Evolutionary conservation across 2,888 invertebrate genomes (phyloP).

Genomic region (Shargacucullia verbasci): DNA sequence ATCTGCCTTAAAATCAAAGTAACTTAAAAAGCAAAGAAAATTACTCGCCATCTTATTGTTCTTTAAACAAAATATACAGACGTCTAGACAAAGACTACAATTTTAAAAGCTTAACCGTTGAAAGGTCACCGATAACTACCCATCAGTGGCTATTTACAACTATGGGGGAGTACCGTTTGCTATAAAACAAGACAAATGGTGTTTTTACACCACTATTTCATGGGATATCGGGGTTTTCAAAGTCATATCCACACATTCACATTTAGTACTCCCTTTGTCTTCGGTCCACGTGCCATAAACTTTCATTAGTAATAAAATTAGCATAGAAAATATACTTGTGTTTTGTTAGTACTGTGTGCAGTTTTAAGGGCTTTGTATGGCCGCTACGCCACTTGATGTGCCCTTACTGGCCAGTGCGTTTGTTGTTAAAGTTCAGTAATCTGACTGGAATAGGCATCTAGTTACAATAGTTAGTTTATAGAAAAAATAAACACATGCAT

Average conservation of each 20-base stretch:
- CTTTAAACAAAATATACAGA: background rate
- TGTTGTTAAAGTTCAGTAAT: background rate
- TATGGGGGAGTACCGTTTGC: conserved; percentile 12
- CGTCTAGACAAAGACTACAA: background rate
- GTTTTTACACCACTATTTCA: conserved; percentile 25
- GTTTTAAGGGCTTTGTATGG: conserved; percentile 15
- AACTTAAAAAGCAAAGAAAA: no score
- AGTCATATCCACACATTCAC: conserved; percentile 32
- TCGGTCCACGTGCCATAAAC: conserved; percentile 32
- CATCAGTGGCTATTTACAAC: background rate
- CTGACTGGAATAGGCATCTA: no score
- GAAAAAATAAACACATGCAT: no score
- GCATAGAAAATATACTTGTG: conserved; percentile 38
- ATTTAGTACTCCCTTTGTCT: conserved; percentile 35
- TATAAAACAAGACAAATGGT: conserved; percentile 31
- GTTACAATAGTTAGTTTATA: no score
- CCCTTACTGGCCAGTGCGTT: background rate
- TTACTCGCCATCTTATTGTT: background rate
- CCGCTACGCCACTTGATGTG: background rate
- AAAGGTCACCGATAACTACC: conserved; percentile 1
- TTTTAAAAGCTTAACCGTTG: conserved; percentile 14
- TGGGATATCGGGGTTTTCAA: conserved; percentile 26
- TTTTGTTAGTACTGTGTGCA: conserved; percentile 25
- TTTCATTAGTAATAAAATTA: conserved; percentile 49
- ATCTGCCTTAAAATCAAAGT: no score